Evolutionary conservation across 2,888 invertebrate species (phyloP), one percentile per base, ranked within the genome.

Genomic region (Protophormia terraenovae): DNA sequence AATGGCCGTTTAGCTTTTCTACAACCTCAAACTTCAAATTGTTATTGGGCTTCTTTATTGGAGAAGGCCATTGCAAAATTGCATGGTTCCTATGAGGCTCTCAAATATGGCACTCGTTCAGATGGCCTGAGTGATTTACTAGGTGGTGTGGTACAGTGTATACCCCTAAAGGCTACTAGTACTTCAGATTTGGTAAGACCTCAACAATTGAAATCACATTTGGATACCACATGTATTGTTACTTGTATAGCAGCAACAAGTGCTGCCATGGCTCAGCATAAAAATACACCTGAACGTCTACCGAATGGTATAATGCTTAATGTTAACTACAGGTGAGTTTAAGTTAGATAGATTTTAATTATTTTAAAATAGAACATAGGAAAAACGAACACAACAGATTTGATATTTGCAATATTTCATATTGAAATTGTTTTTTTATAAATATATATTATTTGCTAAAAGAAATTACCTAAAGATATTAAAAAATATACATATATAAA

Each of bases 31-130:
- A 94, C 95, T 87, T 95, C 96, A 1, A 96, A 96, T 88, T 96
- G 97, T 90, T 96, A 96, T 90, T 98, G 98, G 98, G 96, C 98
- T 0, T 96, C 97, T 0, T 93, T 98, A 29, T 93, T 98, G 71
- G 98, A 98, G 93, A 98, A 98, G 92, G 98, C 98, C 0, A 98
- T 98, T 88, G 98, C 98, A 80, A 98, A 98, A 96, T 96, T 98
- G 75, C 98, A 98, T 90, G 98, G 98, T 4, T 98, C 98, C 0
- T 98, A 98, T 93, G 98, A 98, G 93, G 98, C 98, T 0, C 93
- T 98, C 1, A 98, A 98, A 90, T 98, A 98, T 90, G 97, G 97
- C n/a, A 97, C 97, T 58, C 93, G 97, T 12, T 93, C 97, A 83
- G 97, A 98, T 91, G 98, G 97, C 0, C 93, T 98, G 71, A 97